phyloP scores from a whole-genome alignment of 2,113 vertebrate species.

The Nothocercus nigrocapillus region DNA sequence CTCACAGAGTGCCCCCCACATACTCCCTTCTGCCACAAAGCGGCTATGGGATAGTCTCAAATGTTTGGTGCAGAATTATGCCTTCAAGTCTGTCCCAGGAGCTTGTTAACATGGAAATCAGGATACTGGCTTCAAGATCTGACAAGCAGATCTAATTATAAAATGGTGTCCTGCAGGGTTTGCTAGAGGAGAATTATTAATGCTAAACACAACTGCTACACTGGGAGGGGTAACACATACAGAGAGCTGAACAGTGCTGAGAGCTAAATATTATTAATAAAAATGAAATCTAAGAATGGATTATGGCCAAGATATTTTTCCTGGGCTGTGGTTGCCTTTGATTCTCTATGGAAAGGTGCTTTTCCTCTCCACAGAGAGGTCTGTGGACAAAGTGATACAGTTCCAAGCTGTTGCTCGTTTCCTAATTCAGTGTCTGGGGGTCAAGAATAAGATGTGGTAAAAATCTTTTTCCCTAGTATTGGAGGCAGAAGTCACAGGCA shows the following conservation, averaged over 20 bases:
- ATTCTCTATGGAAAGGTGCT: not conserved
- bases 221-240: not conserved
- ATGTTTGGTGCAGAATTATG: not conserved
- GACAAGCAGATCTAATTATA: not conserved
- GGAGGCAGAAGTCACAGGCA: not conserved
- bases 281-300: no score
- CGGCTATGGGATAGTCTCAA: not conserved
- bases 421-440: not conserved
- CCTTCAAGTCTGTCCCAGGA: not conserved
- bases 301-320: not conserved
- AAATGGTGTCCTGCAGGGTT: not conserved
- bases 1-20: fast-evolving
- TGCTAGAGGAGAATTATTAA: not conserved
- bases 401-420: not conserved
- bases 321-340: not conserved
- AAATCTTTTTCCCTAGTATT: not conserved
- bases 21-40: not conserved
- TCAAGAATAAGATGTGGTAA: not conserved
- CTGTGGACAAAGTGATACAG: not conserved
- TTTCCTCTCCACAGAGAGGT: not conserved
- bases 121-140: not conserved
- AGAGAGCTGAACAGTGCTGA: not conserved
- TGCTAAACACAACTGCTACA: not conserved
- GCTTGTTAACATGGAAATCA: fast-evolving
- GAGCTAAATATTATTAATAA: not conserved